These are phyloP conservation scores for Drosophila kanekoi DNA, from an alignment of 2,888 invertebrate species.

Conservation along the genomic window DNA sequence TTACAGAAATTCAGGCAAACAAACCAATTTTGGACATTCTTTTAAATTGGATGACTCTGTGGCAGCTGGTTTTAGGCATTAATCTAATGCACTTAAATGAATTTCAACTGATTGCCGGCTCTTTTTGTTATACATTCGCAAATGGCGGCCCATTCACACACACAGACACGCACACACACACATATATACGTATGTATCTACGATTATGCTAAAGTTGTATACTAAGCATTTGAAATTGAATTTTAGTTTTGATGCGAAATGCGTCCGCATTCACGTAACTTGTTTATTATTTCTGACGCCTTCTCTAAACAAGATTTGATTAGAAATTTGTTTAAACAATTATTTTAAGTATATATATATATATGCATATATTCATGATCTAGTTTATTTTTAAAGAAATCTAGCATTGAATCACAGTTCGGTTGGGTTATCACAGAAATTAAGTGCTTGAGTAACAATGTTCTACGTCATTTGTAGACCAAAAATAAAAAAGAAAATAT, in stretches of 20 bases:
- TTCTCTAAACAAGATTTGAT: conserved; percentile 31
- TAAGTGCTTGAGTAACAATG: conserved; percentile 38
- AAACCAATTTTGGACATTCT: neutral
- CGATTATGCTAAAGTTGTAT: conserved; percentile 18
- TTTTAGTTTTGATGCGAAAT: conserved; percentile 6
- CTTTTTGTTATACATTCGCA: conserved; percentile 20
- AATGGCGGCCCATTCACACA: neutral
- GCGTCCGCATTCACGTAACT: conserved; percentile 41
- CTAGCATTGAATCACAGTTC: conserved; percentile 52
- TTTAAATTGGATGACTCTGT: neutral
- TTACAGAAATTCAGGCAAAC: neutral
- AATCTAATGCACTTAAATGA: conserved; percentile 26
- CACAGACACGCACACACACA: neutral
- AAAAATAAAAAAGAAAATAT: conserved; percentile 5
- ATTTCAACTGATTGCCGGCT: conserved; percentile 1
- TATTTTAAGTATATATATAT: conserved; percentile 16
- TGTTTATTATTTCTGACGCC: conserved; percentile 46
- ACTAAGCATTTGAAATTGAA: conserved; percentile 10
- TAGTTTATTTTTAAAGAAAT: conserved; percentile 20
- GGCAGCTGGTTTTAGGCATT: conserved; percentile 3
- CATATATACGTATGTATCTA: neutral
- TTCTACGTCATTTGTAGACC: conserved; percentile 50
- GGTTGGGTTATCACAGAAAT: conserved; percentile 52
- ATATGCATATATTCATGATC: neutral
- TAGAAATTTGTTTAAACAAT: conserved; percentile 47